These are phyloP conservation scores for Trisateles emortualis DNA, from an alignment of 2,888 invertebrate genomes.

Conservation along the genomic window DNA sequence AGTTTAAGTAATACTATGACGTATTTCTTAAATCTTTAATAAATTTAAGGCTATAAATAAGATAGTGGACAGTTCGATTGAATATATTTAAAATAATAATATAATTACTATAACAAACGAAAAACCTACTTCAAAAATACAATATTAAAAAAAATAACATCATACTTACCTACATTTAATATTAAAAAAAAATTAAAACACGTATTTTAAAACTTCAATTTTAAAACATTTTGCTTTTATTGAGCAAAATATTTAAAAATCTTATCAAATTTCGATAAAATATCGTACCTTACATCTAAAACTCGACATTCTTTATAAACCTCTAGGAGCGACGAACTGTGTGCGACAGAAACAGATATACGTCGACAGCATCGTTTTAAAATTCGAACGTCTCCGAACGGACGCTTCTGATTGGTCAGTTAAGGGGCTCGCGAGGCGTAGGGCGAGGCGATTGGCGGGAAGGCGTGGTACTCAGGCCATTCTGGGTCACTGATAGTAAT, in stretches of 20 bases:
- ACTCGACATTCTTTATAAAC: conserved; percentile 8
- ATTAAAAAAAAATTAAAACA: no score
- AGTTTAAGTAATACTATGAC: conserved; percentile 27
- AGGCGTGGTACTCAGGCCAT: conserved; percentile 73
- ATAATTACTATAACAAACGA: not conserved
- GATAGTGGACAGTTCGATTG: not conserved
- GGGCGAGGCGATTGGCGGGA: conserved; percentile 68
- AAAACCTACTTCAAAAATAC: no score
- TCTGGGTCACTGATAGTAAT: conserved; percentile 69
- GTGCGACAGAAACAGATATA: conserved; percentile 76
- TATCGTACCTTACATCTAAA: not conserved
- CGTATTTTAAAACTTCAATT: not conserved
- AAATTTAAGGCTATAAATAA: conserved; percentile 39
- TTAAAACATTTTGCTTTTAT: no score
- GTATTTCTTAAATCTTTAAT: conserved; percentile 23
- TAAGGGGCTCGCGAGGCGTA: conserved; percentile 73
- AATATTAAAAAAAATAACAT: no score
- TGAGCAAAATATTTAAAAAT: no score
- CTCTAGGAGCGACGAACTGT: conserved; percentile 35
- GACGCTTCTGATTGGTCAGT: conserved; percentile 79
- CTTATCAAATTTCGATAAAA: no score
- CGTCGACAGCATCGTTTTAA: conserved; percentile 67
- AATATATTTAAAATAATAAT: not conserved
- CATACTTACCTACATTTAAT: no score
- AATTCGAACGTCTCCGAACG: conserved; percentile 69